Evolutionary conservation across 2,113 vertebrate species (phyloP).

Genomic region (Ancistrus triradiatus): DNA sequence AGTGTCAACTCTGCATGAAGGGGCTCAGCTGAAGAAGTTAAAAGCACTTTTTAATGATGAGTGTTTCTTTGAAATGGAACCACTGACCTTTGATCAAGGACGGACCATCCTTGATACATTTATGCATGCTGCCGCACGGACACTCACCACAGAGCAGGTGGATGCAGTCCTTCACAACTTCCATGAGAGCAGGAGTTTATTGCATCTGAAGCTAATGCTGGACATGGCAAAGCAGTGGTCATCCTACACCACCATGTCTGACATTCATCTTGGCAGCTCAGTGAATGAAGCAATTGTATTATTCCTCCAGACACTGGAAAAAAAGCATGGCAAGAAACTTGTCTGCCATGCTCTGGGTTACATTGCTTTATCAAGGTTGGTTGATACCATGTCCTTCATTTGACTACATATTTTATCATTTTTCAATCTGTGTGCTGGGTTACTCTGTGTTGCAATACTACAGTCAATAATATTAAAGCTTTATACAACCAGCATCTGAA

Average conservation of each 20-base stretch:
- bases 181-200: conserved; percentile 55
- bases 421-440: no score
- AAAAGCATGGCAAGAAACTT: conserved; percentile 67
- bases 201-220: conserved; percentile 70
- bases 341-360: conserved; percentile 69
- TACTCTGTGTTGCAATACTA: no score
- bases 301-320: conserved; percentile 69
- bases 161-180: conserved; percentile 58
- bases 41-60: conserved; percentile 30
- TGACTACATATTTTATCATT: no score
- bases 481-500: no score
- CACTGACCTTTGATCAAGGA: conserved; percentile 58
- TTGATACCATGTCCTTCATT: neutral
- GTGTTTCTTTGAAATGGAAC: conserved; percentile 60
- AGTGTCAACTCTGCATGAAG: conserved; percentile 59
- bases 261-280: conserved; percentile 50
- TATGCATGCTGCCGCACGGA: conserved; percentile 43
- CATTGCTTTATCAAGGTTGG: conserved; percentile 50
- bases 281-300: conserved; percentile 58
- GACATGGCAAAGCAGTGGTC: conserved; percentile 67
- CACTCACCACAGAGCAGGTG: conserved; percentile 57
- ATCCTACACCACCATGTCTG: conserved; percentile 56
- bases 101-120: conserved; percentile 58
- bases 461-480: no score
- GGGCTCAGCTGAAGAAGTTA: conserved; percentile 42